Conservation (phyloP, 2,113 vertebrate genomes). For the Beaufortia kweichowensis region DNA sequence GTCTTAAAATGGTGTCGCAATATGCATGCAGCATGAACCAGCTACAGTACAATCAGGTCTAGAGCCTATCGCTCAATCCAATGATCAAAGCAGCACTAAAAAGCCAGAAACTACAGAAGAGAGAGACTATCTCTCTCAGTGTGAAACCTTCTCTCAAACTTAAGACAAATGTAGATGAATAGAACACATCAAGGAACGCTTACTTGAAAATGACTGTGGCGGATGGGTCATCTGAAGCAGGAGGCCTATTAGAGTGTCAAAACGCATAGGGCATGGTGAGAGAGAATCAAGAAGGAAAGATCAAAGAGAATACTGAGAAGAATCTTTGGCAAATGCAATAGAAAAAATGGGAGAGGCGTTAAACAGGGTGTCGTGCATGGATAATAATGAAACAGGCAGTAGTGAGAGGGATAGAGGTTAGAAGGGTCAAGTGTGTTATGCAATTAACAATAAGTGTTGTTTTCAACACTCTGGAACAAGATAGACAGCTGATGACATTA, state of each 20-base stretch:
- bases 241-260: slow-evolving; percentile 40
- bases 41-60: not conserved
- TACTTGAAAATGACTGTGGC: slow-evolving; percentile 27
- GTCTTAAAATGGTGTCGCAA: no score
- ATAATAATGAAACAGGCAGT: not conserved
- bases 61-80: slow-evolving; percentile 58
- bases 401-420: slow-evolving; percentile 17
- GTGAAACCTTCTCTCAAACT: not conserved
- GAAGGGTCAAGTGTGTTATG: slow-evolving; percentile 8
- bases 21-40: no score
- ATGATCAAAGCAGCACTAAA: slow-evolving; percentile 70
- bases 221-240: slow-evolving; percentile 5
- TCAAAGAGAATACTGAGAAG: slow-evolving; percentile 51
- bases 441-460: not conserved
- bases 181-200: not conserved
- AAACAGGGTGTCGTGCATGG: not conserved
- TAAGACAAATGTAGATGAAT: not conserved
- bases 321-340: slow-evolving; percentile 24
- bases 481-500: not conserved
- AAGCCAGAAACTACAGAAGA: slow-evolving; percentile 61
- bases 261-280: not conserved
- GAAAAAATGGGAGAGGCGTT: not conserved
- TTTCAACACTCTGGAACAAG: no score
- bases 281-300: slow-evolving; percentile 17
- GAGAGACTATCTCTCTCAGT: slow-evolving; percentile 30